Evolutionary conservation across 1,140 invertebrate genomes (phyloP).

Genomic region (Trachymyrmex cornetzi): DNA sequence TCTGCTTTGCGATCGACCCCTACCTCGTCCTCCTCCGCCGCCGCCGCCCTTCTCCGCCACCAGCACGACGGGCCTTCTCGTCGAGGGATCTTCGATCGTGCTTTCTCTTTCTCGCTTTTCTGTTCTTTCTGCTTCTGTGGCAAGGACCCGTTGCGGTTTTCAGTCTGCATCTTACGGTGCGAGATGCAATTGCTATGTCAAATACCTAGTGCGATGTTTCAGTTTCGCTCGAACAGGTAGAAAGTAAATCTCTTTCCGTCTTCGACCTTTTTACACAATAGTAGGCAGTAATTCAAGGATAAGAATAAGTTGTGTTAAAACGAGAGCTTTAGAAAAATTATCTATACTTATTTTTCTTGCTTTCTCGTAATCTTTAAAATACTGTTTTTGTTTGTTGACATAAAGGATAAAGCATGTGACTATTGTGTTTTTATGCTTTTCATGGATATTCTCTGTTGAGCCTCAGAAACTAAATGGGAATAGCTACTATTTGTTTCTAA

Average conservation of each 20-base stretch:
- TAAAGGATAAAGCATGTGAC: neutral
- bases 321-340: neutral
- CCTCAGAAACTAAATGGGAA: neutral
- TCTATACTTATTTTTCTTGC: neutral
- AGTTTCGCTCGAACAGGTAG: neutral
- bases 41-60: constrained; percentile 34
- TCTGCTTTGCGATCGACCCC: constrained; percentile 62
- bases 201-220: constrained; percentile 6
- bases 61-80: constrained; percentile 44
- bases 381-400: neutral
- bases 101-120: constrained; percentile 55
- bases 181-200: constrained; percentile 15
- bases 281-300: neutral
- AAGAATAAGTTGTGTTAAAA: neutral
- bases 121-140: constrained; percentile 24
- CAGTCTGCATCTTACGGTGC: constrained; percentile 9
- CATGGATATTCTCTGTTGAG: neutral
- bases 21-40: constrained; percentile 46
- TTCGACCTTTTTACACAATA: neutral
- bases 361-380: neutral
- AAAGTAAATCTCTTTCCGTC: neutral
- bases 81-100: constrained; percentile 55
- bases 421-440: neutral
- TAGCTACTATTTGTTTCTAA: constrained; percentile 1
- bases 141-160: constrained; percentile 54